These are phyloP conservation scores for Saccostrea echinata DNA, from an alignment of 1,140 invertebrate species.

Conservation along the genomic window DNA sequence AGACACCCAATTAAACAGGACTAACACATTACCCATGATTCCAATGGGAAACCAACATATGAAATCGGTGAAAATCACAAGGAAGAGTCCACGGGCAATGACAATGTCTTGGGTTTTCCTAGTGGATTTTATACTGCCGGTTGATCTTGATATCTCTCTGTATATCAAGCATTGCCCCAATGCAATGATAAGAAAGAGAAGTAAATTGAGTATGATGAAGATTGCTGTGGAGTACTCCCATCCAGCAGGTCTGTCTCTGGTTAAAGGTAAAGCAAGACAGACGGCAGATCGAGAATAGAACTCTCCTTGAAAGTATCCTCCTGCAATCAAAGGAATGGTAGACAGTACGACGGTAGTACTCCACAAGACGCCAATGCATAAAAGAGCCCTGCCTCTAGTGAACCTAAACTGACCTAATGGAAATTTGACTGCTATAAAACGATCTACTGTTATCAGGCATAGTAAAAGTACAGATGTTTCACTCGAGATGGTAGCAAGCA, in stretches of 20 bases:
- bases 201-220: slow-evolving; percentile 62
- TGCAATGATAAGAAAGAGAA: slow-evolving; percentile 61
- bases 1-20: not conserved
- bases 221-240: slow-evolving; percentile 61
- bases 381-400: slow-evolving; percentile 31
- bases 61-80: slow-evolving; percentile 62
- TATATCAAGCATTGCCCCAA: slow-evolving; percentile 61
- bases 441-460: slow-evolving; percentile 70
- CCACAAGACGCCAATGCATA: slow-evolving; percentile 57
- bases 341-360: slow-evolving; percentile 51
- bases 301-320: slow-evolving; percentile 44
- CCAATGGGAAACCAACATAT: slow-evolving; percentile 68
- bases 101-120: slow-evolving; percentile 71
- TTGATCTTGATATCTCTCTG: slow-evolving; percentile 28
- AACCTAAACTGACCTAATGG: slow-evolving; percentile 64
- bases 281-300: slow-evolving; percentile 65
- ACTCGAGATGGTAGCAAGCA: slow-evolving; percentile 67
- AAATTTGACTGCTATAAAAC: slow-evolving; percentile 68
- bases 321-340: slow-evolving; percentile 56
- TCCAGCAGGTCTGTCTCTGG: slow-evolving; percentile 51
- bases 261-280: slow-evolving; percentile 63
- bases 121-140: not conserved
- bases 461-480: slow-evolving; percentile 68
- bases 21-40: slow-evolving; percentile 59
- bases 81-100: slow-evolving; percentile 55